Evolutionary conservation across 2,113 vertebrate species (phyloP).

Genomic region (Cynopterus brachyotis): DNA sequence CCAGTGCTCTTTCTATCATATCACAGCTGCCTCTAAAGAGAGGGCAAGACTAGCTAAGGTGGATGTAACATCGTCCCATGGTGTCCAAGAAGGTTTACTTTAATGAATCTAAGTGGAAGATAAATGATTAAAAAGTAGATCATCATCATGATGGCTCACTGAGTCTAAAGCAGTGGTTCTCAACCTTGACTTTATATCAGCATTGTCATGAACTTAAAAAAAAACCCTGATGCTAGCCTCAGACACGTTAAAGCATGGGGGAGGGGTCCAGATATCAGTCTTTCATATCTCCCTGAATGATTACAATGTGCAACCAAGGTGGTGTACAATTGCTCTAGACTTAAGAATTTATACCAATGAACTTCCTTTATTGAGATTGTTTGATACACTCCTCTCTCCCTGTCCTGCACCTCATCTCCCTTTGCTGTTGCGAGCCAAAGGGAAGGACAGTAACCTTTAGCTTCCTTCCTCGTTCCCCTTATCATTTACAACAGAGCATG

Average conservation of each 20-base stretch:
- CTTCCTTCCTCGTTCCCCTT: constrained; percentile 3
- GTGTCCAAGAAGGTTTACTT: neutral
- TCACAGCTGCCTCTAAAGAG: neutral
- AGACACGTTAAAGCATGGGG: neutral
- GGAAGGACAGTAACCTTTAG: neutral
- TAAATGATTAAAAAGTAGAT: neutral
- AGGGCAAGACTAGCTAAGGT: neutral
- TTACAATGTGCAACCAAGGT: neutral
- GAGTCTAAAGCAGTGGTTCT: neutral
- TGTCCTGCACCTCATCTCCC: neutral
- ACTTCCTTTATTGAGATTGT: neutral
- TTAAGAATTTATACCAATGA: neutral
- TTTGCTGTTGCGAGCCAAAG: neutral
- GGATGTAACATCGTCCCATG: too few species aligned
- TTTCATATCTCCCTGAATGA: neutral
- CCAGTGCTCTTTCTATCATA: neutral
- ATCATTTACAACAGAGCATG: neutral
- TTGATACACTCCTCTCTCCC: neutral
- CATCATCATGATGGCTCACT: neutral
- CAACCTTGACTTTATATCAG: neutral
- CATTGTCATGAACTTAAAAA: neutral
- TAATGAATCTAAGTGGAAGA: neutral
- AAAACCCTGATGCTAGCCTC: neutral
- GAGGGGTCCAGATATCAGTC: neutral
- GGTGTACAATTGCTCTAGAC: neutral